Conservation (phyloP, 2,113 vertebrate genomes). For the Toxostoma redivivum region DNA sequence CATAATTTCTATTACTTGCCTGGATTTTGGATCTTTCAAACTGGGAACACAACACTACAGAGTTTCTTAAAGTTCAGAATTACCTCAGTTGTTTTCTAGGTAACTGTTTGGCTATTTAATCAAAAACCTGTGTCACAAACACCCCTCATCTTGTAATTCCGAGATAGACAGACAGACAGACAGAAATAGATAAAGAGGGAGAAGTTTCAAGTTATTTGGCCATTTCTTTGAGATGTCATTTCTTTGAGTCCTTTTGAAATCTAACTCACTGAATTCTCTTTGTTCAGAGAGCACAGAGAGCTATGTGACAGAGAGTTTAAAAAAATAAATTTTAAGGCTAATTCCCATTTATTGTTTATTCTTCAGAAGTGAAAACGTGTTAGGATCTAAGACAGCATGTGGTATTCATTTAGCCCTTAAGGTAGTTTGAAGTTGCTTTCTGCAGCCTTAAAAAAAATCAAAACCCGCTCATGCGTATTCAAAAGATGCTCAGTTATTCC, state of each 20-base stretch:
- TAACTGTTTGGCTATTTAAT: neutral
- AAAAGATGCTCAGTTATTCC: neutral
- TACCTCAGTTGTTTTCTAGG: neutral
- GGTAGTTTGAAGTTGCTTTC: neutral
- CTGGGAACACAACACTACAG: neutral
- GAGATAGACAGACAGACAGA: neutral
- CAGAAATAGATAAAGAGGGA: neutral
- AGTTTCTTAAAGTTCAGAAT: neutral
- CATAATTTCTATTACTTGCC: neutral
- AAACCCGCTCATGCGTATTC: neutral
- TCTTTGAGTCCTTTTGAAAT: neutral
- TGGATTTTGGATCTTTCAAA: neutral
- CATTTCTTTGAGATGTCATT: neutral
- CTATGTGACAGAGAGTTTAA: neutral
- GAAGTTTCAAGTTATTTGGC: neutral
- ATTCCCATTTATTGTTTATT: conserved; percentile 18
- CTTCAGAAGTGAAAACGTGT: conserved; percentile 9
- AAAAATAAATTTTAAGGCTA: conserved; percentile 3
- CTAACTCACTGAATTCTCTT: neutral
- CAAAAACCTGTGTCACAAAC: neutral
- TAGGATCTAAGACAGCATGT: neutral
- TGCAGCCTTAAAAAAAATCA: neutral
- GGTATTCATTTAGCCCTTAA: neutral
- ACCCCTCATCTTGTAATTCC: neutral
- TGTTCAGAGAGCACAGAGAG: neutral